These are phyloP conservation scores for Xiphorhynchus erythropygius DNA, from an alignment of 2,797 vertebrate species.

Conservation along the genomic window DNA sequence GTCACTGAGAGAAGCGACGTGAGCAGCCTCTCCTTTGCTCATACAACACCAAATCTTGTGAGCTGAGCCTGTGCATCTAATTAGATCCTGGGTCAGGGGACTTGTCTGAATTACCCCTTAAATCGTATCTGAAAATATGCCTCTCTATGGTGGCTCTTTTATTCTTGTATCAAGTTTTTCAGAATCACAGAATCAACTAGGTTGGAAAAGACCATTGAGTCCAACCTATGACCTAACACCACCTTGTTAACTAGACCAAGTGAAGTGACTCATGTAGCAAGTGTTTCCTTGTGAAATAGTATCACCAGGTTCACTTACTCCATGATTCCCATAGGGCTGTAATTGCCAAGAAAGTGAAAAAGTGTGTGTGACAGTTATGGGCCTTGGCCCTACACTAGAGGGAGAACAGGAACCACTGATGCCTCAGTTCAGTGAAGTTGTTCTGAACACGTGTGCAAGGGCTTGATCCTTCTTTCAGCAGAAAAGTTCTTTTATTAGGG, in stretches of 20 bases:
- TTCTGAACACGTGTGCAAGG: not conserved
- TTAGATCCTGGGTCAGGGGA: not conserved
- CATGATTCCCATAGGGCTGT: not conserved
- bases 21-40: not conserved
- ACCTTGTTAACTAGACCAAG: too few species aligned
- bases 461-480: not conserved
- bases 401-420: not conserved
- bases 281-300: not conserved
- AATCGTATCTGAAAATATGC: not conserved
- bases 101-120: not conserved
- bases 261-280: not conserved
- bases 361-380: fast-evolving
- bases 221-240: too few species aligned
- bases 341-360: not conserved
- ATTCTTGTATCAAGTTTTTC: not conserved
- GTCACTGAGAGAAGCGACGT: fast-evolving
- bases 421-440: not conserved
- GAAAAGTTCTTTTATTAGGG: not conserved
- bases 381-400: not conserved
- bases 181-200: too few species aligned
- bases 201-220: too few species aligned
- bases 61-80: not conserved
- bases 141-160: not conserved
- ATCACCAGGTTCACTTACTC: not conserved
- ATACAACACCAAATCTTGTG: not conserved